Conservation (phyloP, 2,113 vertebrate species). For the Macquaria australasica region DNA sequence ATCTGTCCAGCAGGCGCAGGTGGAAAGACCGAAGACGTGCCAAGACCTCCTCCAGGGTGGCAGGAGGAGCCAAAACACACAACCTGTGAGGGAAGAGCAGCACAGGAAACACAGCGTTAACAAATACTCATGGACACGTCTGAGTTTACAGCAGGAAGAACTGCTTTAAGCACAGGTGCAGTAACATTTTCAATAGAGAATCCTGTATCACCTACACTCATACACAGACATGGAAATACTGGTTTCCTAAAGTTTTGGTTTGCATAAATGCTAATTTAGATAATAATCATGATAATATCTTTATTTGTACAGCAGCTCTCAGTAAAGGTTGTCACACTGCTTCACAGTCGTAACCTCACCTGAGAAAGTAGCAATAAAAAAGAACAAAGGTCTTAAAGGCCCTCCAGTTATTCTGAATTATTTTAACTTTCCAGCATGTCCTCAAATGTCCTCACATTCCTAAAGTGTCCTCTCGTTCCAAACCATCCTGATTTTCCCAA, state of each 20-base stretch:
- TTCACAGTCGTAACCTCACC: neutral
- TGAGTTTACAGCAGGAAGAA: neutral
- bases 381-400: no score
- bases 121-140: neutral
- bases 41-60: slow-evolving; percentile 59
- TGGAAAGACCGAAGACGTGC: slow-evolving; percentile 62
- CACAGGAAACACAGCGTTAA: neutral
- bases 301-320: neutral
- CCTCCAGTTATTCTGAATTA: no score
- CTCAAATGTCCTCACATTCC: no score
- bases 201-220: neutral
- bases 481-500: no score
- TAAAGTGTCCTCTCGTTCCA: no score
- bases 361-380: neutral
- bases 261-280: neutral
- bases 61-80: slow-evolving; percentile 64
- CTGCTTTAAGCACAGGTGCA: no score
- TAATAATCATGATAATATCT: neutral
- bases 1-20: slow-evolving; percentile 51
- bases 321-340: neutral
- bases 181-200: no score
- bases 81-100: slow-evolving; percentile 32
- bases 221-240: neutral
- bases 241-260: no score
- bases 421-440: neutral